Evolutionary conservation across 2,797 vertebrate species (phyloP).

Genomic region (Adrianichthys oophorus): DNA sequence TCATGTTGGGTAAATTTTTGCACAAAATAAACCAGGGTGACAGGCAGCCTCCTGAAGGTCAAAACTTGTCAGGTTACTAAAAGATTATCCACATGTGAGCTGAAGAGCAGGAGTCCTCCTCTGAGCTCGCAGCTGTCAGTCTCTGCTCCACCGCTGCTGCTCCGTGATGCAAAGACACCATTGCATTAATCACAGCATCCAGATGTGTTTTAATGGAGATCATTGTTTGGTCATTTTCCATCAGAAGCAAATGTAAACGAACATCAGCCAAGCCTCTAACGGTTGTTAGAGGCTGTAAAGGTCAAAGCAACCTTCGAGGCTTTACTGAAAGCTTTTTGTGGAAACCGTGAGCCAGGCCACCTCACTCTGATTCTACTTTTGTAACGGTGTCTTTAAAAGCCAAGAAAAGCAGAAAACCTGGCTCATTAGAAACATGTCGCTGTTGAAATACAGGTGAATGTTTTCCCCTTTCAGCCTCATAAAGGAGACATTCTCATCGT

Average conservation of each 20-base stretch:
- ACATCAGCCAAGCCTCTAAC: conserved; percentile 11
- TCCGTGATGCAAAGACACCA: conserved; percentile 24
- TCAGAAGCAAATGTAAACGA: neutral
- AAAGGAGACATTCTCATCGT: no score
- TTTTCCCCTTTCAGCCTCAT: no score
- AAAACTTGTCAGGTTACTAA: no score
- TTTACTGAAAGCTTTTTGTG: conserved; percentile 42
- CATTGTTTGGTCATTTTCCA: conserved; percentile 5
- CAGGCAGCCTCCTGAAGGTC: no score
- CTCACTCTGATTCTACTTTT: conserved; percentile 16
- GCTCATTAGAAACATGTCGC: conserved; percentile 27
- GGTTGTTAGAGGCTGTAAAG: no score
- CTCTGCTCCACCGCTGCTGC: conserved; percentile 30
- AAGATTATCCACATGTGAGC: conserved; percentile 1
- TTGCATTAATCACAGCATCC: conserved; percentile 66
- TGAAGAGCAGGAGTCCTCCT: conserved; percentile 57
- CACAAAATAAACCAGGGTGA: no score
- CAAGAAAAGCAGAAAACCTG: conserved; percentile 6
- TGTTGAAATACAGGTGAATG: conserved; percentile 7
- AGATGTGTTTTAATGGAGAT: conserved; percentile 63
- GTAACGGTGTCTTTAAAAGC: conserved; percentile 16
- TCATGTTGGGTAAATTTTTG: no score
- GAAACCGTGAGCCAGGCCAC: conserved; percentile 21
- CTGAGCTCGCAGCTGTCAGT: conserved; percentile 67
- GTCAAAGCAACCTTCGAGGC: conserved; percentile 27